Percentiles rank a stretch among this genome's conserved stretches.
These are phyloP conservation scores for Hippocampus abdominalis DNA, from an alignment of 2,113 vertebrate genomes.

Conservation along the genomic window DNA sequence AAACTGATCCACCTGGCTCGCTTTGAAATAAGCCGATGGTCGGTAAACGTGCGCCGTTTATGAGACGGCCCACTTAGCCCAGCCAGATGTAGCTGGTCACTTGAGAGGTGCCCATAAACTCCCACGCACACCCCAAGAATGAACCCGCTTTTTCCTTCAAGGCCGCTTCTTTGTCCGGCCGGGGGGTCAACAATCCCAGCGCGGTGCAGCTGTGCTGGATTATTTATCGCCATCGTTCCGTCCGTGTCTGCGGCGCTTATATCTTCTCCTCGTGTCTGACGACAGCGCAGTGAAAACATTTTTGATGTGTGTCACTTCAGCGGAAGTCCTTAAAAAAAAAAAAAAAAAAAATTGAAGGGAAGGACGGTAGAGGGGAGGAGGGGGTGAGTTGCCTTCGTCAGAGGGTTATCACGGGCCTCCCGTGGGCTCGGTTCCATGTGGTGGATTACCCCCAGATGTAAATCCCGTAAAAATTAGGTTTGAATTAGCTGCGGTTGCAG, in stretches of 20 bases:
- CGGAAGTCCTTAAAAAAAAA: slow-evolving; percentile 60
- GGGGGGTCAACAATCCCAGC: slow-evolving; percentile 34
- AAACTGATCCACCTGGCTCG: slow-evolving; percentile 50
- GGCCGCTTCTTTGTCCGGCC: slow-evolving; percentile 29
- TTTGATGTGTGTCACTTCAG: slow-evolving; percentile 51
- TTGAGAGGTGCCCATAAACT: slow-evolving; percentile 66
- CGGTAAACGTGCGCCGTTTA: slow-evolving; percentile 60
- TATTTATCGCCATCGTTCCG: slow-evolving; percentile 41
- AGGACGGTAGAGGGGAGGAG: not conserved
- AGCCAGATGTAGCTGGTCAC: slow-evolving; percentile 67
- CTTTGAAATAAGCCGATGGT: slow-evolving; percentile 60
- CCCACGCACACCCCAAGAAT: slow-evolving; percentile 35
- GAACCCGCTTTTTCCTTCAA: slow-evolving; percentile 25
- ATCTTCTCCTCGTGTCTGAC: slow-evolving; percentile 54
- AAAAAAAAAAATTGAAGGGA: slow-evolving; percentile 40
- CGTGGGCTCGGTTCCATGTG: slow-evolving; percentile 68
- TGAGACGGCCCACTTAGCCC: slow-evolving; percentile 57
- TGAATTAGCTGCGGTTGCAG: slow-evolving; percentile 69
- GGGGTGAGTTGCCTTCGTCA: slow-evolving; percentile 13
- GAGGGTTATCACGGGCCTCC: slow-evolving; percentile 47
- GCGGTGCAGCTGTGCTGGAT: slow-evolving; percentile 47
- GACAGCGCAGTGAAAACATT: slow-evolving; percentile 68
- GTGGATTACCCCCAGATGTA: slow-evolving; percentile 79
- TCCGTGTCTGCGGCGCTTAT: slow-evolving; percentile 50
- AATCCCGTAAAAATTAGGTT: slow-evolving; percentile 73